Evolutionary conservation across 1,140 invertebrate species (phyloP), one percentile per base, ranked within the genome.

Genomic region (Xylocopa sonorina): DNA sequence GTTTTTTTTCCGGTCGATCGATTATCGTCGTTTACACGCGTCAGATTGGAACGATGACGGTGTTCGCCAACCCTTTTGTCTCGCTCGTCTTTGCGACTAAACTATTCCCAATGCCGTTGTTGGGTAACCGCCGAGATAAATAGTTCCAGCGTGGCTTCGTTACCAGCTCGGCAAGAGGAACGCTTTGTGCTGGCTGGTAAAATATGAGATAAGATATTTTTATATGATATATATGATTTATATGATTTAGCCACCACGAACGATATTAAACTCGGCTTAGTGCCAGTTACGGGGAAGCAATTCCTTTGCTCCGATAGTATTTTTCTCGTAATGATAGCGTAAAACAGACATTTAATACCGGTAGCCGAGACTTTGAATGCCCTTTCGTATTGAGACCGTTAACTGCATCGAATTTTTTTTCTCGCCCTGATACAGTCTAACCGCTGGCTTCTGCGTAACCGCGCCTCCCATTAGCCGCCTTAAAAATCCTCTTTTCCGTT

Each of bases 401-500:
- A 86, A 80, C 66, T 74, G 76, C 69, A 72, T 81, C 57, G 51
- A 62, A 85, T 85, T 78, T 64, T 85, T 66, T 79, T 75, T 62
- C 75, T 57, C 55, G 55, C 41, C 55, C 55, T n/a, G 79, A 29
- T n/a, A 51, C 12, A 32, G 67, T n/a, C 29, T 76, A 48, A 29
- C 51, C 63, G 29, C 50, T 46, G 18, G 18, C 66, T 79, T 53
- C 53, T 71, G 67, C 76, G 67, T 78, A 85, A 57, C 68, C 72
- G 75, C 67, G 79, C 46, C 71, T 67, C 53, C 78, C 74, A 83
- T 87, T 86, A 83, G 64, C 63, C 53, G 76, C 71, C 73, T 87
- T 75, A 81, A 80, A 87, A 86, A 87, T 87, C 78, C 1, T 62
- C 74, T 78, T 78, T 68, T 86, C 85, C 85, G 85, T 87, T 87